Conservation (phyloP, 2,888 invertebrate genomes). For the Nycteola revayana region DNA sequence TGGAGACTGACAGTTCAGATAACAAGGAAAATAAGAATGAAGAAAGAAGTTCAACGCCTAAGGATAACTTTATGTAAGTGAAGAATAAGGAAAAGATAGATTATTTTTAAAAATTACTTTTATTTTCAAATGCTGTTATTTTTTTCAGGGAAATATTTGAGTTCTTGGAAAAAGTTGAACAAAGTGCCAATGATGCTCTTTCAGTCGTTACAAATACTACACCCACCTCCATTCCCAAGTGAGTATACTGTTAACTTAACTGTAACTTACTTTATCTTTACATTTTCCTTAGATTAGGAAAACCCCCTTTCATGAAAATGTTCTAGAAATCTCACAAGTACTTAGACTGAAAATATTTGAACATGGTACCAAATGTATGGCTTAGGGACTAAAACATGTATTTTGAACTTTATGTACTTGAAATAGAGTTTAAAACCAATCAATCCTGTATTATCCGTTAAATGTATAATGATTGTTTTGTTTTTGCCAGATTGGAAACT, state of each 20-base stretch:
- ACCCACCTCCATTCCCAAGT: conserved; percentile 70
- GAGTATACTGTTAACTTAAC: conserved; percentile 34
- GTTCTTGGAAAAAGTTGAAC: conserved; percentile 85
- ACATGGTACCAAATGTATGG: no score
- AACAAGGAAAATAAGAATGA: conserved; percentile 33
- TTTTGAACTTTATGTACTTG: no score
- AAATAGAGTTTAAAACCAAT: no score
- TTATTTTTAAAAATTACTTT: background rate
- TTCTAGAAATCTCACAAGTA: no score
- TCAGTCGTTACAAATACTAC: conserved; percentile 64
- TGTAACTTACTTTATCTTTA: no score
- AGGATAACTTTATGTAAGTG: conserved; percentile 71
- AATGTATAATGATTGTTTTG: no score
- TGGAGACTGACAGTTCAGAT: conserved; percentile 28
- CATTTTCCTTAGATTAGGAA: no score
- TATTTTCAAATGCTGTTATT: conserved; percentile 4
- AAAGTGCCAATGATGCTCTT: conserved; percentile 74
- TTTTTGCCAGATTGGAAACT: conserved; percentile 75
- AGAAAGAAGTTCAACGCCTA: conserved; percentile 49
- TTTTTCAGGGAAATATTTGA: conserved; percentile 83
- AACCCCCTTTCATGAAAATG: no score
- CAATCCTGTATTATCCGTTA: no score
- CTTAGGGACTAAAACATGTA: no score
- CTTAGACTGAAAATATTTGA: no score
- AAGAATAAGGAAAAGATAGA: background rate